Conservation (phyloP, 1,140 invertebrate genomes). For the Bombus confusus region DNA sequence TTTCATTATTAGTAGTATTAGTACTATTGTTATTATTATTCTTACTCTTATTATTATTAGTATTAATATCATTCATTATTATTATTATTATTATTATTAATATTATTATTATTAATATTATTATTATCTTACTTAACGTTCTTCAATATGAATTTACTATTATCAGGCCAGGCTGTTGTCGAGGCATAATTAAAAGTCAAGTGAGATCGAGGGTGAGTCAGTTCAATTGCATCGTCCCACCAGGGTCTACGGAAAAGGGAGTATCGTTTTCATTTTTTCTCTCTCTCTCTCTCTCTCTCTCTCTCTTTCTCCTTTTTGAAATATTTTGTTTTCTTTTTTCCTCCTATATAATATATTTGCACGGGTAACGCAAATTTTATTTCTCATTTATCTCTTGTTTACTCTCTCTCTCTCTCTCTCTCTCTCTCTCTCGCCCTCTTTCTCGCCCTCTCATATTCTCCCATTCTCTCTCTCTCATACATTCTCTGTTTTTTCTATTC, state of each 20-base stretch:
- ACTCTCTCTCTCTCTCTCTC: background rate
- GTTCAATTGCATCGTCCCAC: constrained; percentile 76
- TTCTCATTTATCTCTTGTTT: background rate
- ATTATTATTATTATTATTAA: constrained; percentile 7
- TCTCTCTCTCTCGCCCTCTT: background rate
- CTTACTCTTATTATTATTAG: constrained; percentile 70
- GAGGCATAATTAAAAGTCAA: constrained; percentile 81
- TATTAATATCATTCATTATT: constrained; percentile 47
- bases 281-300: background rate
- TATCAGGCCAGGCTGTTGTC: constrained; percentile 80
- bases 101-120: constrained; percentile 37
- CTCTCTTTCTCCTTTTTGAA: background rate
- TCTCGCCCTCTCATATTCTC: background rate
- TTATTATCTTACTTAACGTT: constrained; percentile 68
- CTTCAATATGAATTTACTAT: constrained; percentile 80
- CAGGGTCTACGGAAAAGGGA: constrained; percentile 70
- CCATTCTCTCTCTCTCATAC: background rate
- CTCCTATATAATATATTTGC: background rate
- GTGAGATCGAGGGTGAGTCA: constrained; percentile 77
- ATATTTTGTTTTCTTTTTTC: background rate
- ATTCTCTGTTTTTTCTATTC: background rate
- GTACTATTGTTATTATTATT: constrained; percentile 53
- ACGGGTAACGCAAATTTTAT: constrained; percentile 30
- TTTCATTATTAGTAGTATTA: constrained; percentile 68
- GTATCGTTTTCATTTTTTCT: constrained; percentile 54